Conservation (phyloP, 2,797 vertebrate genomes). For the Rallus crepitans region DNA sequence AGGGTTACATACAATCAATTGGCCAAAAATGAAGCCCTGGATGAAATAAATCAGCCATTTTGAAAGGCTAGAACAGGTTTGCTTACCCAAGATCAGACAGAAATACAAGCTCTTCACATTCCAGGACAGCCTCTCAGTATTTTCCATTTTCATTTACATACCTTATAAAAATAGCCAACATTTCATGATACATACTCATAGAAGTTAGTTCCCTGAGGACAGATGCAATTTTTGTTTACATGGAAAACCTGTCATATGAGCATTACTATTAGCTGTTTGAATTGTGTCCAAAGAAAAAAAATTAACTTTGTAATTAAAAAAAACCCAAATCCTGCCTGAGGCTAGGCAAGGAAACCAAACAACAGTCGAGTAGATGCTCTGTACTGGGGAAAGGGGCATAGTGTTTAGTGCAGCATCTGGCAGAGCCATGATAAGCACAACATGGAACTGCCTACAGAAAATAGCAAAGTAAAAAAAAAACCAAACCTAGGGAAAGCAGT, state of each 20-base stretch:
- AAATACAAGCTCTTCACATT: slow-evolving; percentile 60
- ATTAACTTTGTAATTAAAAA: slow-evolving; percentile 64
- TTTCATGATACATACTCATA: slow-evolving; percentile 32
- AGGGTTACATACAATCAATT: not conserved
- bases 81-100: slow-evolving; percentile 53
- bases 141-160: slow-evolving; percentile 70
- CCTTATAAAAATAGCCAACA: slow-evolving; percentile 34
- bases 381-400: not conserved
- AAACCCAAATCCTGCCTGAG: slow-evolving; percentile 35
- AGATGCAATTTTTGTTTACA: slow-evolving; percentile 65
- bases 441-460: slow-evolving; percentile 33
- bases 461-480: not conserved
- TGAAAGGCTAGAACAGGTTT: slow-evolving; percentile 31
- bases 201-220: slow-evolving; percentile 34
- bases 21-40: not conserved
- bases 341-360: slow-evolving; percentile 45
- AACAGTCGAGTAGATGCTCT: slow-evolving; percentile 7
- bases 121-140: slow-evolving; percentile 53
- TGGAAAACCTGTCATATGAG: slow-evolving; percentile 44
- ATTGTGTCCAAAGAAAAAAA: slow-evolving; percentile 57
- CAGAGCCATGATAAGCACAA: slow-evolving; percentile 46
- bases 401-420: not conserved
- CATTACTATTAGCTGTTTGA: slow-evolving; percentile 47
- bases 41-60: slow-evolving; percentile 17
- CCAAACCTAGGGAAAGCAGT: not conserved